Conservation (phyloP, 1,140 invertebrate species). For the Drosophila ogumai region DNA sequence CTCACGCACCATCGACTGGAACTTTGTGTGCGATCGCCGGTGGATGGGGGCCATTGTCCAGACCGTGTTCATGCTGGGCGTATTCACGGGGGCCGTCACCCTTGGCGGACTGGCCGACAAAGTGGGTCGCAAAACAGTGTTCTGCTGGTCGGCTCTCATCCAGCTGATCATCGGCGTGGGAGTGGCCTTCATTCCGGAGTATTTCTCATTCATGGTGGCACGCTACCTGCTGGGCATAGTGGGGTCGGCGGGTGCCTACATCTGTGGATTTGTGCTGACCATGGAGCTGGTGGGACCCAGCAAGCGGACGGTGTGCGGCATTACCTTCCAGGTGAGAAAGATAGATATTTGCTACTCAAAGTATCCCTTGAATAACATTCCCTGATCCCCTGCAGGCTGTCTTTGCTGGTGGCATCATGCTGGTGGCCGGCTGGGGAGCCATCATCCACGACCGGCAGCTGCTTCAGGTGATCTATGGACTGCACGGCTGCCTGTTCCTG, state of each 20-base stretch:
- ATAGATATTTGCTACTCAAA: background rate
- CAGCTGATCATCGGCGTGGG: conserved; percentile 90
- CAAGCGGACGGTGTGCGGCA: conserved; percentile 92
- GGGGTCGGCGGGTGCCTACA: conserved; percentile 93
- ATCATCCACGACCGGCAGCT: conserved; percentile 90
- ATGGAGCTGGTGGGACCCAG: conserved; percentile 94
- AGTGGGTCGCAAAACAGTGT: conserved; percentile 92
- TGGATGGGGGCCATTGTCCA: conserved; percentile 94
- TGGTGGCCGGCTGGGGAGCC: conserved; percentile 92
- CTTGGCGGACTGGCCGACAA: conserved; percentile 95
- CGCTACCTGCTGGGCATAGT: conserved; percentile 92
- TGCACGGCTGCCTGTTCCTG: conserved; percentile 90
- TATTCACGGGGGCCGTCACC: conserved; percentile 92
- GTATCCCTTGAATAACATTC: background rate
- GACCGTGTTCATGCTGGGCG: conserved; percentile 94
- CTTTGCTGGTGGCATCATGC: conserved; percentile 93
- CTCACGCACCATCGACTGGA: conserved; percentile 92
- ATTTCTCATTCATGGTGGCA: conserved; percentile 89
- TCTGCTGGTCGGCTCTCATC: conserved; percentile 90
- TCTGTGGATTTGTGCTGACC: conserved; percentile 93
- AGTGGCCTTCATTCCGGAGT: conserved; percentile 91
- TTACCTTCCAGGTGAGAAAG: conserved; percentile 88
- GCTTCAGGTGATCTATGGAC: conserved; percentile 92
- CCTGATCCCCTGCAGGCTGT: conserved; percentile 84
- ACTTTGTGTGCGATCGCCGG: conserved; percentile 92